A percentile compares a stretch with the other conserved stretches of the same genome.
These are phyloP conservation scores for Pteromalus puparum DNA, from an alignment of 1,140 invertebrate genomes.

Conservation along the genomic window DNA sequence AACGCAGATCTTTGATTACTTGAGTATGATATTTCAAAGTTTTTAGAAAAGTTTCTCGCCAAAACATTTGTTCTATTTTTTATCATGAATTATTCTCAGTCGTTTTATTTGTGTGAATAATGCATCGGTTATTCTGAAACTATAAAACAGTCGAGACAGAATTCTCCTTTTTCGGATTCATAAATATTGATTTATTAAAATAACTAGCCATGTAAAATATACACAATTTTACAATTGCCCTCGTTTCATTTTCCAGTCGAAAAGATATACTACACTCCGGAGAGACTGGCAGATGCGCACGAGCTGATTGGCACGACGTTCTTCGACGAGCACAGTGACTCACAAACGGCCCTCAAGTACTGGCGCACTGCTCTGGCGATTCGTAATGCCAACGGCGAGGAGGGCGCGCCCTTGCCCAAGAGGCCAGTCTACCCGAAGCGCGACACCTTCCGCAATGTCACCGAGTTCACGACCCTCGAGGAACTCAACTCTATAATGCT, in stretches of 20 bases:
- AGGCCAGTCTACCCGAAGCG: constrained; percentile 76
- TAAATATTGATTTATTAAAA: no score
- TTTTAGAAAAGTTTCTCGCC: neutral
- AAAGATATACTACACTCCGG: constrained; percentile 77
- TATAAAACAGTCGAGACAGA: no score
- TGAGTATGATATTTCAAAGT: constrained; percentile 73
- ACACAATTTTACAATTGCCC: no score
- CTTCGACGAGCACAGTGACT: constrained; percentile 88
- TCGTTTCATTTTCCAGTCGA: constrained; percentile 60
- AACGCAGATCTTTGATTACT: constrained; percentile 86
- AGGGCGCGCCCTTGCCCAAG: constrained; percentile 74
- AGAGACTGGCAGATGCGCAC: constrained; percentile 87
- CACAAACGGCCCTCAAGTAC: constrained; percentile 78
- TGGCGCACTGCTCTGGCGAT: constrained; percentile 83
- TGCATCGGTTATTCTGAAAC: neutral
- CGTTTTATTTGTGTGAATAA: neutral
- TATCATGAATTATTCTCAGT: no score
- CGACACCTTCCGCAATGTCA: constrained; percentile 79
- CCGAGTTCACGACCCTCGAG: constrained; percentile 83
- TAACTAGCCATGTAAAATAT: no score
- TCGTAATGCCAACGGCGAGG: constrained; percentile 66
- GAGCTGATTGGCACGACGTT: constrained; percentile 91
- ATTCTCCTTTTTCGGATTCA: no score
- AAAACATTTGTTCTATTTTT: neutral
- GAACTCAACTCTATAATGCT: constrained; percentile 84